These are phyloP conservation scores for Amyelois transitella DNA, from an alignment of 1,140 invertebrate genomes.

Conservation along the genomic window DNA sequence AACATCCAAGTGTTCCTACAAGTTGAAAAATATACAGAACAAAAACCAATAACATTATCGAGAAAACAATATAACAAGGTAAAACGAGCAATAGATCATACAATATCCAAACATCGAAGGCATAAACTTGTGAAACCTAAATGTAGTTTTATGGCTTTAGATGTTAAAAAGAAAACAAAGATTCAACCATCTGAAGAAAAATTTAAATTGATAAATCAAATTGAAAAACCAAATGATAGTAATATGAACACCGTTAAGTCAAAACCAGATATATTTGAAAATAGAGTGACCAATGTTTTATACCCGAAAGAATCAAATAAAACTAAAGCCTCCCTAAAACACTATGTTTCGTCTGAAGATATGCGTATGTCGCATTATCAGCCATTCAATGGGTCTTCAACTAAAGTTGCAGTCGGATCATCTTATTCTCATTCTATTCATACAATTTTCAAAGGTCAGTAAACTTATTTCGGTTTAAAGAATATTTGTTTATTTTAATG, in stretches of 20 bases:
- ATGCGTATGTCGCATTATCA: neutral
- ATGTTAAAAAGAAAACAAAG: conserved; percentile 18
- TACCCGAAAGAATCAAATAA: neutral
- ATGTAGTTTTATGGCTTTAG: conserved; percentile 7
- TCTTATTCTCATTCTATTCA: conserved; percentile 22
- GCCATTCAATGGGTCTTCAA: conserved; percentile 16
- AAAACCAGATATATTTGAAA: neutral
- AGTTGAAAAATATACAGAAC: conserved; percentile 33
- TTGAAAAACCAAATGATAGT: too few relatives aligned
- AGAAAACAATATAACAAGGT: conserved; percentile 54
- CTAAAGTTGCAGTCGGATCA: conserved; percentile 7
- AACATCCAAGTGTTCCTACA: conserved; percentile 45
- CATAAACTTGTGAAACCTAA: neutral
- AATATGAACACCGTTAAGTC: neutral
- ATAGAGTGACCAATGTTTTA: neutral
- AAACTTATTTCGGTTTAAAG: too few relatives aligned
- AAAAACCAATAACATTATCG: conserved; percentile 41
- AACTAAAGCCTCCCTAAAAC: neutral
- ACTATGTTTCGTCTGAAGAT: neutral
- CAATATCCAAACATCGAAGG: conserved; percentile 1
- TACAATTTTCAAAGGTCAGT: conserved; percentile 48
- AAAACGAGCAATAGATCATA: conserved; percentile 38
- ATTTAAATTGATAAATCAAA: too few relatives aligned
- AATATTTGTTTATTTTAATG: neutral
- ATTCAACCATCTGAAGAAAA: too few relatives aligned